A percentile compares a stretch with the other conserved stretches of the same genome.
Conservation (phyloP, 2,888 invertebrate species). For the Eubasilissa splendida region DNA sequence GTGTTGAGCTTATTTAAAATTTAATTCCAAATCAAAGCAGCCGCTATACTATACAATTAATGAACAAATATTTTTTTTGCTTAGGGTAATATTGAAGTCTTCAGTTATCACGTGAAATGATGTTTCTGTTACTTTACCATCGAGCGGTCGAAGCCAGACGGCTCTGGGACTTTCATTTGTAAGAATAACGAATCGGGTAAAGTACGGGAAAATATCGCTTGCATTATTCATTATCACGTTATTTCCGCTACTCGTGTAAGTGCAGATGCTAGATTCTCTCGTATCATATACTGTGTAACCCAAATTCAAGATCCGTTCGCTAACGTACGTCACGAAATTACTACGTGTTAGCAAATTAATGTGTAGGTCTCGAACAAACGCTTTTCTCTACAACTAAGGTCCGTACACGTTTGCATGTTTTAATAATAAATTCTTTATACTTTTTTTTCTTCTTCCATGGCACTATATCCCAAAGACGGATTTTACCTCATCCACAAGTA, state of each 20-base stretch:
- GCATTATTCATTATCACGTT: conserved; percentile 40
- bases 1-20: too few relatives aligned
- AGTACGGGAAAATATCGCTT: conserved; percentile 40
- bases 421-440: too few relatives aligned
- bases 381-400: neutral
- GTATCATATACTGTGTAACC: conserved; percentile 6
- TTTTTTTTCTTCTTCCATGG: too few relatives aligned
- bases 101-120: too few relatives aligned
- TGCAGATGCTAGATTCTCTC: neutral
- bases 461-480: too few relatives aligned
- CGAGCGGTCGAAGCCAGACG: neutral
- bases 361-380: neutral
- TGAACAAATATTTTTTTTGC: too few relatives aligned
- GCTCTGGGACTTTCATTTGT: conserved; percentile 28
- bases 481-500: too few relatives aligned
- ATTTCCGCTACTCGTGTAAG: conserved; percentile 42
- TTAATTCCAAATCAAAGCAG: too few relatives aligned
- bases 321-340: neutral
- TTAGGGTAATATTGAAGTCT: too few relatives aligned
- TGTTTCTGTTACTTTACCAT: too few relatives aligned
- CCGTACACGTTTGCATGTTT: neutral
- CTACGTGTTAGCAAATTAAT: conserved; percentile 6
- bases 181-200: neutral
- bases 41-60: too few relatives aligned
- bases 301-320: neutral